Percentiles rank a stretch among this genome's conserved stretches.
Evolutionary conservation across 2,888 invertebrate species (phyloP).

Genomic region (Pollenia angustigena): DNA sequence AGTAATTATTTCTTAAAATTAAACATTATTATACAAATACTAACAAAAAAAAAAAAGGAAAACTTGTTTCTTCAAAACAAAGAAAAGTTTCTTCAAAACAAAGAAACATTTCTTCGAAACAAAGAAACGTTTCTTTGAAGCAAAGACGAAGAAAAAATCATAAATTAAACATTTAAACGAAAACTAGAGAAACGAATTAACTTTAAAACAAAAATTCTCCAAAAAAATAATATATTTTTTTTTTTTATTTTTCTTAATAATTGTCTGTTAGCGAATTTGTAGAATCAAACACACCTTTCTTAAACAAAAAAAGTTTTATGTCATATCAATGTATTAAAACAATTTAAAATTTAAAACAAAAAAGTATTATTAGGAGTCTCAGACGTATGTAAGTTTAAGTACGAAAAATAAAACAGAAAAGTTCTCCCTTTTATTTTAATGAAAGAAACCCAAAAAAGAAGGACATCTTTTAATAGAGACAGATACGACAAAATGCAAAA

Average conservation of each 20-base stretch:
- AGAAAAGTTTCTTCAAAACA: constrained; percentile 25
- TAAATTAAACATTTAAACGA: constrained; percentile 64
- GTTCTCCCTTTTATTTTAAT: too few species aligned
- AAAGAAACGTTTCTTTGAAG: constrained; percentile 48
- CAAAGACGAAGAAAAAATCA: constrained; percentile 55
- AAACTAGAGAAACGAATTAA: constrained; percentile 74
- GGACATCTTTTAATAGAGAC: not conserved
- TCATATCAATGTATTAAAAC: constrained; percentile 68
- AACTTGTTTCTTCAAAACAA: not conserved
- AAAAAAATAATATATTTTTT: constrained; percentile 63
- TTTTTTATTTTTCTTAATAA: constrained; percentile 30
- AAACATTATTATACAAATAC: constrained; percentile 56
- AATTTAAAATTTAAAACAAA: constrained; percentile 12
- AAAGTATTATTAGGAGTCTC: constrained; percentile 63
- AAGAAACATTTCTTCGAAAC: constrained; percentile 11
- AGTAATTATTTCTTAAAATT: constrained; percentile 65
- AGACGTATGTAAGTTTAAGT: constrained; percentile 11
- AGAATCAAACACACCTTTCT: constrained; percentile 49
- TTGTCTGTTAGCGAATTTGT: constrained; percentile 77
- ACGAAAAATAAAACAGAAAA: not conserved
- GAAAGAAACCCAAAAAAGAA: not conserved
- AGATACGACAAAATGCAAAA: not conserved
- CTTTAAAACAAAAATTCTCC: constrained; percentile 40
- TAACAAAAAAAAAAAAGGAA: constrained; percentile 58
- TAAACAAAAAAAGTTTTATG: constrained; percentile 50